phyloP scores from a whole-genome alignment of 2,797 vertebrate species.

The Phoxinus dragarum region DNA sequence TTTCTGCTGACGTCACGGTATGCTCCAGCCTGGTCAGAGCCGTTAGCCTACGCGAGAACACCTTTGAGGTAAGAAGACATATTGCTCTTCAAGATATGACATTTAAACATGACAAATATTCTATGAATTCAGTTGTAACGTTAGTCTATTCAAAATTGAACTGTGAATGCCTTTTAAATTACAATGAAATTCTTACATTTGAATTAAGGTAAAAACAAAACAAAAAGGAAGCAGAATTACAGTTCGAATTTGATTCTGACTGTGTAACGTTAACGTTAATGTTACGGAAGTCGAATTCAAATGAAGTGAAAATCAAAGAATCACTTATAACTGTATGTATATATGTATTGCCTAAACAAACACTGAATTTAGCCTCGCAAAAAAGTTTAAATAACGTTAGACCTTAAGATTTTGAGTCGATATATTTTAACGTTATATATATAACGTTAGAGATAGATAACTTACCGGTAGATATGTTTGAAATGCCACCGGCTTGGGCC shows the following conservation, averaged over 20 bases:
- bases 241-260: not conserved
- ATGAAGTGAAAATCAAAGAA: not conserved
- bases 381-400: not conserved
- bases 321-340: not conserved
- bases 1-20: not conserved
- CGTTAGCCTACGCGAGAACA: not conserved
- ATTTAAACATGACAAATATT: not conserved
- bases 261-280: too few species aligned
- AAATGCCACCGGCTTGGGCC: not conserved
- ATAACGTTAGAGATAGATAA: too few species aligned
- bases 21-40: not conserved
- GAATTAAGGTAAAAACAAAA: not conserved
- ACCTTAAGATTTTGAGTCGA: not conserved
- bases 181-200: not conserved
- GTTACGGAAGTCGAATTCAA: not conserved
- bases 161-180: not conserved
- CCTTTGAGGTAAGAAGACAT: not conserved
- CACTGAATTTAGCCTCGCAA: not conserved
- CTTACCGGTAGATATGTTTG: not conserved
- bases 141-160: not conserved
- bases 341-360: not conserved
- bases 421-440: too few species aligned
- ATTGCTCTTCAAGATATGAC: not conserved
- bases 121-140: not conserved
- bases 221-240: not conserved